Evolutionary conservation across 2,113 vertebrate genomes (phyloP).

Genomic region (Cyphomyrus discorhynchus): DNA sequence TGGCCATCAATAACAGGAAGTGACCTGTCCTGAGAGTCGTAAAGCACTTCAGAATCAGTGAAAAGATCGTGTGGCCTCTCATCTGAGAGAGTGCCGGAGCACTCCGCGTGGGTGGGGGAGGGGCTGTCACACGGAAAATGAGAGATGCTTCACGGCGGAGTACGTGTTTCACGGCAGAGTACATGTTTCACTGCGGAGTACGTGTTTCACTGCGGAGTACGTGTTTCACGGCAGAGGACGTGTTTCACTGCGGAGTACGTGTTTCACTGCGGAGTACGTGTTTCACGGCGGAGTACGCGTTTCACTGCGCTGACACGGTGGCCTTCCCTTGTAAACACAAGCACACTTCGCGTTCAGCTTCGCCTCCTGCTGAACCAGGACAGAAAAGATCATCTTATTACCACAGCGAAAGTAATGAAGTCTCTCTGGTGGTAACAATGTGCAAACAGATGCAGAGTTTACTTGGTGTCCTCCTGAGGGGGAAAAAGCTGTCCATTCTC

Average conservation of each 20-base stretch:
- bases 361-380: not conserved
- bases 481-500: not conserved
- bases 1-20: slow-evolving; percentile 4
- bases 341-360: not conserved
- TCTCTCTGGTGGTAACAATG: not conserved
- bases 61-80: not conserved
- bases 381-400: not conserved
- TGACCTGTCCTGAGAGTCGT: not conserved
- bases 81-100: not conserved
- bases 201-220: not conserved
- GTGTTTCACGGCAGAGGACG: too few relatives aligned
- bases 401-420: slow-evolving; percentile 3
- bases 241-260: too few relatives aligned
- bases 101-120: not conserved
- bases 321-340: not conserved
- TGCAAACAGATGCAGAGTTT: not conserved
- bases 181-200: too few relatives aligned
- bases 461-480: not conserved
- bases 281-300: not conserved
- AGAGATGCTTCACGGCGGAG: not conserved
- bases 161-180: not conserved
- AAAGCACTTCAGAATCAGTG: not conserved
- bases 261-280: not conserved
- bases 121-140: not conserved
- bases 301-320: not conserved